A percentile compares a stretch with the other conserved stretches of the same genome.
These are phyloP conservation scores for Ahaetulla prasina DNA, from an alignment of 2,113 vertebrate species.

Conservation along the genomic window DNA sequence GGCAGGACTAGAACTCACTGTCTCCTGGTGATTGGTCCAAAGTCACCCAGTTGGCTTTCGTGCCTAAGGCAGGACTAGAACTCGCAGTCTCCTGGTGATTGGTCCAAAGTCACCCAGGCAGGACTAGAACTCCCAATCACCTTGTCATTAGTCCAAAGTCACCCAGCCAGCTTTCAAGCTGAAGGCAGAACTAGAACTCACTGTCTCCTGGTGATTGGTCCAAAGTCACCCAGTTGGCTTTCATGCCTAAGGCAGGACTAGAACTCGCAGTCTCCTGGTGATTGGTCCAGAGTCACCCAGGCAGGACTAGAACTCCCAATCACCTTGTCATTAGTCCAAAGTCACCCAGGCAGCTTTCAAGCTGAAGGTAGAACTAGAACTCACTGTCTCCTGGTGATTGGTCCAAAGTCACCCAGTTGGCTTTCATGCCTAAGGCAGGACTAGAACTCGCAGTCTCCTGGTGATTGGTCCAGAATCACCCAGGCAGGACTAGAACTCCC, in stretches of 20 bases:
- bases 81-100: too few species aligned
- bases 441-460: rapidly evolving
- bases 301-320: rapidly evolving
- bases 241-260: rapidly evolving
- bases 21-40: too few species aligned
- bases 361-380: background rate
- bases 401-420: rapidly evolving
- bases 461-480: background rate
- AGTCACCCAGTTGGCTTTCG: too few species aligned
- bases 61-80: too few species aligned
- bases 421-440: rapidly evolving
- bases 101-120: rapidly evolving
- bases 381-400: rapidly evolving
- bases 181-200: too few species aligned
- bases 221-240: rapidly evolving
- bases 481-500: too few species aligned
- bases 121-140: too few species aligned
- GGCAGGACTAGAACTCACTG: too few species aligned
- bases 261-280: rapidly evolving
- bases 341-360: rapidly evolving
- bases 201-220: too few species aligned
- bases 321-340: rapidly evolving
- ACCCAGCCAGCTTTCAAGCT: too few species aligned
- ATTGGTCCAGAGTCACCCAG: rapidly evolving
- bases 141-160: too few species aligned